These are phyloP conservation scores for Chinchilla lanigera DNA, from an alignment of 2,113 vertebrate species.

Conservation along the genomic window DNA sequence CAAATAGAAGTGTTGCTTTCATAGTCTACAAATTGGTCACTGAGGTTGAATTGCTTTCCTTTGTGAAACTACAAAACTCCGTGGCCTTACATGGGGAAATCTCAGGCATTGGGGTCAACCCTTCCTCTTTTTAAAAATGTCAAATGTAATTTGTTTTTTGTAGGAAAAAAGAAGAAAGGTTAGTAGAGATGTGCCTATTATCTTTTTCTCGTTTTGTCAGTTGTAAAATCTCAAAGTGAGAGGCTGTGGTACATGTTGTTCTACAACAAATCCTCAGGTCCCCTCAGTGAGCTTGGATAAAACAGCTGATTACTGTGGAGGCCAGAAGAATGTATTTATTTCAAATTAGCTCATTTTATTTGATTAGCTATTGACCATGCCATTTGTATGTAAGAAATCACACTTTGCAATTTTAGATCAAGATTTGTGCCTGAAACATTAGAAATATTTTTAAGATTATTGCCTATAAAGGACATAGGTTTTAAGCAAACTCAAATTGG, in stretches of 20 bases:
- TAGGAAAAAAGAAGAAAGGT: background rate
- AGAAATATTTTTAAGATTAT: background rate
- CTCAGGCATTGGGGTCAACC: too few relatives aligned
- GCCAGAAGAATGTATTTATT: background rate
- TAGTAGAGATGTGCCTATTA: background rate
- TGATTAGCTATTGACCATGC: background rate
- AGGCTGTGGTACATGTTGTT: accelerated
- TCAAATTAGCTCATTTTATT: background rate
- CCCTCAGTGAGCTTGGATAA: background rate
- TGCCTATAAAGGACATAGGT: background rate
- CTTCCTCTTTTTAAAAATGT: background rate
- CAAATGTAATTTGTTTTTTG: background rate
- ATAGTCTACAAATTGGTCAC: accelerated
- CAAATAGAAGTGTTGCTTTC: background rate
- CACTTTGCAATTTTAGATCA: background rate
- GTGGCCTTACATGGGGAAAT: background rate
- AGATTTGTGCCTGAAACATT: background rate
- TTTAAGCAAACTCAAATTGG: background rate
- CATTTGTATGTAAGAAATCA: background rate
- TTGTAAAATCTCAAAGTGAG: background rate
- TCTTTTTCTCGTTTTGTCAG: background rate
- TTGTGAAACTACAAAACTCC: background rate
- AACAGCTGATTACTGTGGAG: background rate
- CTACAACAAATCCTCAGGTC: background rate
- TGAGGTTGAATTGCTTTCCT: background rate